Evolutionary conservation across 2,113 vertebrate genomes (phyloP).

Genomic region (Peromyscus polionotus): DNA sequence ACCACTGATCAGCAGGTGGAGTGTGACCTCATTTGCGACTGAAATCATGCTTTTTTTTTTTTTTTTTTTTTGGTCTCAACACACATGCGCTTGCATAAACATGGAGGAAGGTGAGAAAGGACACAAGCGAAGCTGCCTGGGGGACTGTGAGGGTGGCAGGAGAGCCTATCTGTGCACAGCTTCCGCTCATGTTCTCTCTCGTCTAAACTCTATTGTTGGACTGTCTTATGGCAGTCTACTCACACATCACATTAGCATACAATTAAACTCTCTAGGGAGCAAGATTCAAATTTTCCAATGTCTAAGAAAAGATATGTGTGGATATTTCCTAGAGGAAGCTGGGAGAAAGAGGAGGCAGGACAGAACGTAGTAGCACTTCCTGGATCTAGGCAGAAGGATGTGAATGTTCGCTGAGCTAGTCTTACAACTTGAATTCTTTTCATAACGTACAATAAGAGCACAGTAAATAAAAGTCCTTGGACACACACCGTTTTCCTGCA

Average conservation of each 20-base stretch:
- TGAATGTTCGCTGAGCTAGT: neutral
- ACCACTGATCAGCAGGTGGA: neutral
- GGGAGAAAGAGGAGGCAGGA: neutral
- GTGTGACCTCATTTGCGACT: conserved; percentile 4
- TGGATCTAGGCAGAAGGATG: neutral
- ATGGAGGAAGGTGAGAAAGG: neutral
- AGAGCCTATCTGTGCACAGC: neutral
- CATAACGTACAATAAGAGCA: conserved; percentile 47
- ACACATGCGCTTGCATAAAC: neutral
- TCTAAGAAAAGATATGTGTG: neutral
- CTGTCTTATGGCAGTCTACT: neutral
- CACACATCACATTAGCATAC: neutral
- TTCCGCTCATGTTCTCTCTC: neutral
- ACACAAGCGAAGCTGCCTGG: neutral
- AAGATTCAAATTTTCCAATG: conserved; percentile 45
- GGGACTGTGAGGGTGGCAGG: rapidly evolving
- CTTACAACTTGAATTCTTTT: conserved; percentile 24
- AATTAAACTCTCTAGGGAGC: neutral
- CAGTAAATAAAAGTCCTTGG: conserved; percentile 29
- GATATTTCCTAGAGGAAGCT: neutral
- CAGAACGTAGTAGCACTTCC: neutral
- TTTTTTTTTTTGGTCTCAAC: neutral
- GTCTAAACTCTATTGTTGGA: neutral
- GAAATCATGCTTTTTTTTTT: neutral
- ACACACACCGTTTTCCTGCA: conserved; percentile 27